These are phyloP conservation scores for Halichoeres trimaculatus DNA, from an alignment of 2,113 vertebrate genomes.

Conservation along the genomic window DNA sequence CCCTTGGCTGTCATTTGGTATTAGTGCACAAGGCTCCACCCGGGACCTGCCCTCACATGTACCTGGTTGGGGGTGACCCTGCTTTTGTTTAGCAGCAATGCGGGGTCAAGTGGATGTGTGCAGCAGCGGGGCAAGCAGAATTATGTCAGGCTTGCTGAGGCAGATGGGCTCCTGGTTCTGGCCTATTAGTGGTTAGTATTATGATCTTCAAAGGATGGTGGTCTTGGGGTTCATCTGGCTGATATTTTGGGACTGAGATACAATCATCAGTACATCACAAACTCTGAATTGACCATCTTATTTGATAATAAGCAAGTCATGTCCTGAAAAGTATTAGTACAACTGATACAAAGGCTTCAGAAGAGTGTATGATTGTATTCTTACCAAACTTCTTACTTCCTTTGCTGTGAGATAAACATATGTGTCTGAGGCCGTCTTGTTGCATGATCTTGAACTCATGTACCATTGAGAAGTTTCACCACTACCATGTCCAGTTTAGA, in stretches of 20 bases:
- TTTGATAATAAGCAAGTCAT: slow-evolving; percentile 9
- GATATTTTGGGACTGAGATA: background rate
- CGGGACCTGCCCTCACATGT: slow-evolving; percentile 65
- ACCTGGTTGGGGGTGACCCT: slow-evolving; percentile 73
- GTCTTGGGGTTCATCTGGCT: slow-evolving; percentile 25
- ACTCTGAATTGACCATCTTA: background rate
- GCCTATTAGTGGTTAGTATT: slow-evolving; percentile 59
- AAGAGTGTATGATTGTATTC: background rate
- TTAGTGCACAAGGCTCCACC: slow-evolving; percentile 63
- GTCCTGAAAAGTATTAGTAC: background rate
- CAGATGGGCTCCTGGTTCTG: slow-evolving; percentile 60
- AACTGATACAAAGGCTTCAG: background rate
- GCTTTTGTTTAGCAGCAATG: slow-evolving; percentile 70
- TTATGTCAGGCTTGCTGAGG: slow-evolving; percentile 41
- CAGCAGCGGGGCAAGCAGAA: slow-evolving; percentile 42
- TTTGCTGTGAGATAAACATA: too few species aligned
- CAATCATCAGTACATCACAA: slow-evolving; percentile 38
- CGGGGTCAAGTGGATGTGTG: slow-evolving; percentile 80
- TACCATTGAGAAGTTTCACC: too few species aligned
- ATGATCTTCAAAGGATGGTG: slow-evolving; percentile 54
- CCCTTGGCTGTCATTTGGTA: slow-evolving; percentile 75
- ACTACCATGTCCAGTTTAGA: too few species aligned
- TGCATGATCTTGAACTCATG: background rate
- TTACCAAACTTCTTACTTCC: too few species aligned
- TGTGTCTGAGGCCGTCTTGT: too few species aligned